Percentiles rank a stretch among this genome's conserved stretches.
Conservation (phyloP, 2,797 vertebrate species). For the Neomorphus geoffroyi region DNA sequence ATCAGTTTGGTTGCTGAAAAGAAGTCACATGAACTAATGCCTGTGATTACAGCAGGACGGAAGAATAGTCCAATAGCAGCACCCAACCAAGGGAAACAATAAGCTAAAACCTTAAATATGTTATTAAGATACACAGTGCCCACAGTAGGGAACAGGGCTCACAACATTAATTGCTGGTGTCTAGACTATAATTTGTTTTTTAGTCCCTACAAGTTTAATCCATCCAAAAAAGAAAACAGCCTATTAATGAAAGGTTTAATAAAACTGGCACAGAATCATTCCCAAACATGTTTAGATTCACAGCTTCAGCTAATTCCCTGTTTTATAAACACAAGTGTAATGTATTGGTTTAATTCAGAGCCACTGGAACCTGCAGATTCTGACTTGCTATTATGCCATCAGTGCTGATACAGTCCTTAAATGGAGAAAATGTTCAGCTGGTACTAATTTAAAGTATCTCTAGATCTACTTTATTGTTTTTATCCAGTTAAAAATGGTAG, state of each 20-base stretch:
- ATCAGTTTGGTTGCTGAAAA: slow-evolving; percentile 52
- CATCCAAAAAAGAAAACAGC: neutral
- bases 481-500: neutral
- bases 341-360: neutral
- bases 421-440: neutral
- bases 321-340: slow-evolving; percentile 2
- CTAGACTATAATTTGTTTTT: slow-evolving; percentile 19
- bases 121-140: slow-evolving; percentile 58
- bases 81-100: slow-evolving; percentile 43
- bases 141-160: slow-evolving; percentile 35
- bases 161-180: slow-evolving; percentile 28
- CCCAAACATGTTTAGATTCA: slow-evolving; percentile 28
- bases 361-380: neutral
- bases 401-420: neutral
- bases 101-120: slow-evolving; percentile 50
- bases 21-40: slow-evolving; percentile 32
- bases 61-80: slow-evolving; percentile 34
- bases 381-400: neutral
- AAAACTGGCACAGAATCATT: neutral
- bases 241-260: slow-evolving; percentile 10
- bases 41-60: slow-evolving; percentile 19
- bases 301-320: slow-evolving; percentile 36
- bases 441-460: neutral
- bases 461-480: neutral
- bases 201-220: slow-evolving; percentile 4